Conservation (phyloP, 2,888 invertebrate species). For the Pycnomerus fuliginosus region DNA sequence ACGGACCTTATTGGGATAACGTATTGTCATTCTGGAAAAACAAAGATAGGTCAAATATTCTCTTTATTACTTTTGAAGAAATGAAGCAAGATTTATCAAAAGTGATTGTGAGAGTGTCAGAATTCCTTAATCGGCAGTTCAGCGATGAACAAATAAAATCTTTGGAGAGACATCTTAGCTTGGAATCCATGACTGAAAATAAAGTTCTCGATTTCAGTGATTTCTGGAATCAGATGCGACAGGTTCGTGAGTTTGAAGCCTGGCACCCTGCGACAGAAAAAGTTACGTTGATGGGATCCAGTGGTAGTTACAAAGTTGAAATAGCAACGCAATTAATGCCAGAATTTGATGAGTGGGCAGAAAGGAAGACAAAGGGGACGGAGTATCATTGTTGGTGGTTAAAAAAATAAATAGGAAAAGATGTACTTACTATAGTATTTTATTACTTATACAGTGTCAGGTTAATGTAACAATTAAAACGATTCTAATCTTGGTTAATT, state of each 20-base stretch:
- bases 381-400: no score
- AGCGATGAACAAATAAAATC: conserved; percentile 30
- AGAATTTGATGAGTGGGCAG: conserved; percentile 74
- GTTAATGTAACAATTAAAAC: no score
- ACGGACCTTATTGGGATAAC: conserved; percentile 43
- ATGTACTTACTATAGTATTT: no score
- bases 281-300: conserved; percentile 39
- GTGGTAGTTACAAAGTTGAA: conserved; percentile 54
- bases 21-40: conserved; percentile 41
- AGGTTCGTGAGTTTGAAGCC: no score
- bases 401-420: no score
- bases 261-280: conserved; percentile 45
- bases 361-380: conserved; percentile 63
- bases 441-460: no score
- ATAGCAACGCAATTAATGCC: conserved; percentile 72
- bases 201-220: conserved; percentile 58
- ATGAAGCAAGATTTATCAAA: conserved; percentile 37
- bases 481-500: no score
- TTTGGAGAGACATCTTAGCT: conserved; percentile 38
- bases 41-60: conserved; percentile 37
- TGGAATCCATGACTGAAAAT: conserved; percentile 58
- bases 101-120: conserved; percentile 32
- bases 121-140: conserved; percentile 36
- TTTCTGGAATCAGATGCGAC: no score
- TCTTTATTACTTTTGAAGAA: conserved; percentile 44